These are phyloP conservation scores for Lutraria rhynchaena DNA, from an alignment of 1,140 invertebrate genomes.

Conservation along the genomic window DNA sequence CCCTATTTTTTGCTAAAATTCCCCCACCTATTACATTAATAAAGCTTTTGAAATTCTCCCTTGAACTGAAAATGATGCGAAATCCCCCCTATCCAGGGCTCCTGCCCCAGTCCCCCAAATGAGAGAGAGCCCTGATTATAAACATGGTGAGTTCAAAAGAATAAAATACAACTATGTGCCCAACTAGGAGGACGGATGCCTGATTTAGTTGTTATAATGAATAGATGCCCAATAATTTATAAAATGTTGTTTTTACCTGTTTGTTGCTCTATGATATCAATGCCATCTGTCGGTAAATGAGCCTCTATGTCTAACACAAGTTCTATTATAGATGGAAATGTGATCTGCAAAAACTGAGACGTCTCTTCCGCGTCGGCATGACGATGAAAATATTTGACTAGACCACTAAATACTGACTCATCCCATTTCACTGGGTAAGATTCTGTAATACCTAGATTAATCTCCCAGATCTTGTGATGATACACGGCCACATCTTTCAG, in stretches of 20 bases:
- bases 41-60: too few species aligned
- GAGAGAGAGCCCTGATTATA: too few species aligned
- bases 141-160: background rate
- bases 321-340: constrained; percentile 41
- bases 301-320: constrained; percentile 28
- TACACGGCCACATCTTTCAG: constrained; percentile 7
- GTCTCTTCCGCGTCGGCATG: constrained; percentile 15
- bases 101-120: too few species aligned
- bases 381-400: constrained; percentile 21
- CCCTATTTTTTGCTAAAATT: too few species aligned
- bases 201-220: too few species aligned
- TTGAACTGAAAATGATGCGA: too few species aligned
- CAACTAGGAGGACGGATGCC: background rate
- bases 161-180: background rate
- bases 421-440: background rate
- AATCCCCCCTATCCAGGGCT: too few species aligned
- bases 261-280: constrained; percentile 27
- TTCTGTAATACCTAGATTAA: background rate
- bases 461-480: constrained; percentile 18
- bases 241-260: constrained; percentile 23
- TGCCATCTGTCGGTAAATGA: constrained; percentile 17
- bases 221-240: too few species aligned
- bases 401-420: constrained; percentile 23
- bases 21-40: too few species aligned
- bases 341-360: constrained; percentile 2